Conservation (phyloP, 2,113 vertebrate genomes). For the Mesocricetus auratus region DNA sequence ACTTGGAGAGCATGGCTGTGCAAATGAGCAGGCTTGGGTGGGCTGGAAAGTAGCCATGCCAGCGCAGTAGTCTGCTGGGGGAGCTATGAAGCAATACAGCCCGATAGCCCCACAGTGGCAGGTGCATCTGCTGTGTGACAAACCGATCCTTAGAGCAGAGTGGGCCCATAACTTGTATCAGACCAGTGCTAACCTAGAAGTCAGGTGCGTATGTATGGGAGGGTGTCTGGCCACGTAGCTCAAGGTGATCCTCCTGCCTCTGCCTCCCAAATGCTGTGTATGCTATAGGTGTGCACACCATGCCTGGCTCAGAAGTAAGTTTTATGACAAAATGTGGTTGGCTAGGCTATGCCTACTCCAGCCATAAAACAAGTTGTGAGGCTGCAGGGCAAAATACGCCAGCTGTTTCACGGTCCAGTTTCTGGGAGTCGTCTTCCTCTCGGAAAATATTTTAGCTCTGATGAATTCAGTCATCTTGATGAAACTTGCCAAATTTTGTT, state of each 20-base stretch:
- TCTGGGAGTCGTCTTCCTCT: not conserved
- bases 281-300: not conserved
- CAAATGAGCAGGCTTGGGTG: too few species aligned
- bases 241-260: not conserved
- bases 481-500: slow-evolving; percentile 1
- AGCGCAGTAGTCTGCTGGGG: fast-evolving
- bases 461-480: not conserved
- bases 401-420: not conserved
- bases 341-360: not conserved
- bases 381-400: not conserved
- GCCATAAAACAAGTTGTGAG: not conserved
- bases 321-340: slow-evolving; percentile 4
- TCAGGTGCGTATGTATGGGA: not conserved
- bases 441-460: not conserved
- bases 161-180: not conserved
- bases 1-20: not conserved
- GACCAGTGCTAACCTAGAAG: not conserved
- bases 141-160: not conserved
- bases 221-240: not conserved
- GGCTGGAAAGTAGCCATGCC: not conserved
- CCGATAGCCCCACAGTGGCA: fast-evolving
- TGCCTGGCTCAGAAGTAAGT: not conserved
- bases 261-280: not conserved
- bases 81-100: not conserved
- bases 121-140: not conserved